Evolutionary conservation across 2,888 invertebrate species (phyloP), one percentile per base, ranked within the genome.

Genomic region (Ophion slaviceki): DNA sequence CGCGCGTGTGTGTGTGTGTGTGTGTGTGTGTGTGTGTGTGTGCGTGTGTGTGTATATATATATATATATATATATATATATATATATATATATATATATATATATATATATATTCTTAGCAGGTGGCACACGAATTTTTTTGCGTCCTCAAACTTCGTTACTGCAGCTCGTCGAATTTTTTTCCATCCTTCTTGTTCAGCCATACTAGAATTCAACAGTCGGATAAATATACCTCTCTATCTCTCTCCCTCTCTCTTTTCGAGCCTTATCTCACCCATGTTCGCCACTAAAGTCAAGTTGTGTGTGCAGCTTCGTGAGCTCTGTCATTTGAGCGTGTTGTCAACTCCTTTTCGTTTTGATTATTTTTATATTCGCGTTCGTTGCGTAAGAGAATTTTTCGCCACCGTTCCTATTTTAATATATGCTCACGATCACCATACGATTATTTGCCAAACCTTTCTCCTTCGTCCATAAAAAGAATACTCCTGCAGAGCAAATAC

Each of bases 71-170:
- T n/a, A n/a, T n/a, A n/a, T n/a, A n/a, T n/a, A n/a, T n/a, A n/a
- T n/a, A n/a, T n/a, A n/a, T n/a, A n/a, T n/a, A n/a, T n/a, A n/a
- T n/a, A n/a, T n/a, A n/a, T n/a, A n/a, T 40, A n/a, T 4, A n/a
- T 11, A 28, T 36, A 47, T 62, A 17, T 62, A 24, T n/a, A 61
- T 72, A 61, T 61, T 17, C 24, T 62, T 64, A 24, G 80, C 84
- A 84, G 84, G 84, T 84, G 84, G 53, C 24, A 77, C 76, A 53
- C 40, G 72, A 76, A 64, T 61, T 66, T 72, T 67, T 72, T 59
- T 45, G 62, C 45, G 40, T 57, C 47, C 47, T 7, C 24, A 24
- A 14, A 20, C 11, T 45, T 40, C 40, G 8, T 45, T 6, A 28
- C 24, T 62, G n/a, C 24, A 4, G 8, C 4, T 61, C 40, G 47